These are phyloP conservation scores for Epistrophe eligans DNA, from an alignment of 2,888 invertebrate species.

Conservation along the genomic window DNA sequence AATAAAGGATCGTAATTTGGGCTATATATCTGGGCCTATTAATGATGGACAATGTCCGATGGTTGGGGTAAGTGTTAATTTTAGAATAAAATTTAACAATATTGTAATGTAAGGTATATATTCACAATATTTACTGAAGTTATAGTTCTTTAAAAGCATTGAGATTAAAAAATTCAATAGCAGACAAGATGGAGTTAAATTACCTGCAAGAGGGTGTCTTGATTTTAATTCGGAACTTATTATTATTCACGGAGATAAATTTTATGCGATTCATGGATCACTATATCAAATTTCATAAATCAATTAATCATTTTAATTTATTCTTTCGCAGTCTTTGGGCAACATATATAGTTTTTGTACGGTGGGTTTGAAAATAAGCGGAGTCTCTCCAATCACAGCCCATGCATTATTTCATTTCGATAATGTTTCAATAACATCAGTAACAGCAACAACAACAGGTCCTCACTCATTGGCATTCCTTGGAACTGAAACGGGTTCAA, in stretches of 20 bases:
- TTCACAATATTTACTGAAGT: no score
- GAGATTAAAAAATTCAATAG: no score
- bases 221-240: no score
- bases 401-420: slow-evolving; percentile 91
- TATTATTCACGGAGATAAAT: no score
- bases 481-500: slow-evolving; percentile 92
- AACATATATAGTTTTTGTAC: slow-evolving; percentile 97
- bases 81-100: background rate
- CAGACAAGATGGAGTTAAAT: no score
- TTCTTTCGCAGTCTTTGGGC: slow-evolving; percentile 87
- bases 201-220: no score
- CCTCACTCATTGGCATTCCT: slow-evolving; percentile 97
- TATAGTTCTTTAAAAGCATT: no score
- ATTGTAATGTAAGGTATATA: background rate
- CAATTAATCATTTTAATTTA: background rate
- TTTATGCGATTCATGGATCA: no score
- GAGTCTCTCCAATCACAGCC: slow-evolving; percentile 92
- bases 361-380: slow-evolving; percentile 96
- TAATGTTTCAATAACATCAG: slow-evolving; percentile 91
- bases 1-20: slow-evolving; percentile 95
- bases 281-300: no score
- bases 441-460: slow-evolving; percentile 94
- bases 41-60: slow-evolving; percentile 95
- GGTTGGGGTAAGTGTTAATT: slow-evolving; percentile 88
- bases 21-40: slow-evolving; percentile 95